Percentiles rank a stretch among this genome's conserved stretches.
Conservation (phyloP, 2,888 invertebrate species). For the Hydriomena furcata region DNA sequence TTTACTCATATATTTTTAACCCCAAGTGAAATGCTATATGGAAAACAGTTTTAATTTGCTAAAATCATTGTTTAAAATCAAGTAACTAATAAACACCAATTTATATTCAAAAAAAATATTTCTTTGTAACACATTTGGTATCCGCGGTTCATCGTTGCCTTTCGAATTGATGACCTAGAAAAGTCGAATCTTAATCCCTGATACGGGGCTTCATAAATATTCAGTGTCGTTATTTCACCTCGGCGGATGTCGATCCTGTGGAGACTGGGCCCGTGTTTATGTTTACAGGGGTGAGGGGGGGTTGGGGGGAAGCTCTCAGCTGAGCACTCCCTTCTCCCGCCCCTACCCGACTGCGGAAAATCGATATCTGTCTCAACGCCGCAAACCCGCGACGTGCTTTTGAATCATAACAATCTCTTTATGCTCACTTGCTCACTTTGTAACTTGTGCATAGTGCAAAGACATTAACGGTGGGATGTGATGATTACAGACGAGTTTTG, state of each 20-base stretch:
- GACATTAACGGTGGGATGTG: slow-evolving; percentile 7
- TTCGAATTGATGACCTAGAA: slow-evolving; percentile 69
- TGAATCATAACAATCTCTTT: slow-evolving; percentile 46
- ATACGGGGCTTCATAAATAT: slow-evolving; percentile 79
- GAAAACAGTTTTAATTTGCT: slow-evolving; percentile 9
- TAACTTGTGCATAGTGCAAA: slow-evolving; percentile 11
- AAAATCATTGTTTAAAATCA: slow-evolving; percentile 16
- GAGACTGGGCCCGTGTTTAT: slow-evolving; percentile 70
- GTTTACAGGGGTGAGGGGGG: slow-evolving; percentile 66
- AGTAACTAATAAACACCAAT: slow-evolving; percentile 21
- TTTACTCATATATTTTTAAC: too few relatives aligned
- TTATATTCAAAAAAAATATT: slow-evolving; percentile 26
- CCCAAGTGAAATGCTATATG: too few relatives aligned
- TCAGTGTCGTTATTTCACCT: slow-evolving; percentile 80
- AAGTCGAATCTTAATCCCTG: slow-evolving; percentile 76
- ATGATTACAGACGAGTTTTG: slow-evolving; percentile 9
- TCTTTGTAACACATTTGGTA: slow-evolving; percentile 19
- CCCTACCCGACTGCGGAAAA: slow-evolving; percentile 66
- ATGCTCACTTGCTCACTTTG: slow-evolving; percentile 23
- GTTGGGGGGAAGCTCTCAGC: slow-evolving; percentile 65
- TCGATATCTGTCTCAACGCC: slow-evolving; percentile 71
- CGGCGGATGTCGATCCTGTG: slow-evolving; percentile 72
- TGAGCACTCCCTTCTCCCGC: slow-evolving; percentile 57
- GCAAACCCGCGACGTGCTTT: slow-evolving; percentile 57
- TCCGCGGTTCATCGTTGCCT: slow-evolving; percentile 25